Evolutionary conservation across 2,113 vertebrate genomes (phyloP), one percentile per base, ranked within the genome.

Genomic region (Xerus inauris): DNA sequence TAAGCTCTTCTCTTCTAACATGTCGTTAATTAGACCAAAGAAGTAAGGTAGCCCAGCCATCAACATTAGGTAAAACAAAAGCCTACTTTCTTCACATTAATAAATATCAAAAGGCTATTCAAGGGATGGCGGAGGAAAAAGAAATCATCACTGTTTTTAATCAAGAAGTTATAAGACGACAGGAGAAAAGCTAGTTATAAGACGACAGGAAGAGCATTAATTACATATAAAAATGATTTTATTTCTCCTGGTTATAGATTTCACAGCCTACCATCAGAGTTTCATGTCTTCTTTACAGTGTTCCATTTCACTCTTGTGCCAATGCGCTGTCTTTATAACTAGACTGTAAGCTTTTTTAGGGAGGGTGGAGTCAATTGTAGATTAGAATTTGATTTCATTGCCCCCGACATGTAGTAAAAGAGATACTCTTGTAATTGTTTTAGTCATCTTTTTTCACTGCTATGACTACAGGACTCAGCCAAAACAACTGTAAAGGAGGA

Each of bases 71-170:
- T 73, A 57, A 80, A 79, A 24, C 14, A 80, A 57, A 92, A 69
- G n/a, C 3, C 26, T 16, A 45, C 11, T 62, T 94, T 80, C 62
- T 28, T 79, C 62, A 35, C 26, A 14, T 26, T 71, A 94, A 47
- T 71, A 95, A 90, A 72, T 88, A 88, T 62, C 22, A 85, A 77
- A 77, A 87, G 49, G 8, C 35, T 94, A 95, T 67, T 54, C 59
- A 82, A 94, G 87, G 8, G 24, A 38, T 28, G 0, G 2, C 71
- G 32, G 10, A 4, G 42, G 11, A 14, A 17, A 42, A 87, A 28
- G 19, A 73, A 20, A 62, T 51, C 5, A 80, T 72, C 30, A 49
- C 11, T 64, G 3, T 87, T 95, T 88, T 40, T 89, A 45, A 47
- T 54, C 35, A 73, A 77, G 19, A 87, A 87, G 16, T 38, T 79